Base-by-base conservation (phyloP, 2,113 vertebrate species). In the Catharus bicknelli region DNA sequence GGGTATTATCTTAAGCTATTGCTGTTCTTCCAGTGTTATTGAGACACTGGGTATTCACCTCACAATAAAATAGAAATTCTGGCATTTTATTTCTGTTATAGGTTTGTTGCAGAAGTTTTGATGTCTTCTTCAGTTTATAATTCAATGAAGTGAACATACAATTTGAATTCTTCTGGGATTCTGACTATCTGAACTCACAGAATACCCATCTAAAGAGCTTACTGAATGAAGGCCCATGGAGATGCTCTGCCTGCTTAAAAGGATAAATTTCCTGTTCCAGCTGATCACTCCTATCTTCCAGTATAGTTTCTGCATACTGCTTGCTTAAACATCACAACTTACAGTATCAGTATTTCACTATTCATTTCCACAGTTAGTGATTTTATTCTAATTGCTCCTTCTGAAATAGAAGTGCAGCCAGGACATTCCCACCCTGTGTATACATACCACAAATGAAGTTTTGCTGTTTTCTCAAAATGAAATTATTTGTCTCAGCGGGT, bases 381-480 rank as follows among this genome's bases (percentile, higher is more conserved):
- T 67, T 91, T 77, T 53, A 48, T 78, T 83, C 19, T 48, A 63
- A 43, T 18, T 30, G 27, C 63, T 29, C 5, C 10, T 79, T 79
- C 67, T 69, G 48, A 86, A 83, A 91, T 32, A 11, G 38, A 83
- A 54, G 9, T 30, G 43, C 23, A 66, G 10, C 5, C 27, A 51
- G 17, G 25, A 68, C 27, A 25, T 84, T 90, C 13, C n/a, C 5
- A 59, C 10, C 4, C 7, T 40, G 7, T 82, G 27, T 55, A 18
- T 48, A 15, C 9, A 2, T 20, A 30, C 3, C 34, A 57, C 0
- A 0, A 38, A 34, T 38, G 34, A 27, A 25, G 19, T 16, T 92
- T 78, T 77, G 12, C 9, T 61, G 2, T 67, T 74, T 91, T 55
- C 61, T 59, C 17, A 59, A 32, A 32, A 42, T 18, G 7, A 42